Conservation (phyloP, 2,797 vertebrate species). For the Pangasius larnaudii region DNA sequence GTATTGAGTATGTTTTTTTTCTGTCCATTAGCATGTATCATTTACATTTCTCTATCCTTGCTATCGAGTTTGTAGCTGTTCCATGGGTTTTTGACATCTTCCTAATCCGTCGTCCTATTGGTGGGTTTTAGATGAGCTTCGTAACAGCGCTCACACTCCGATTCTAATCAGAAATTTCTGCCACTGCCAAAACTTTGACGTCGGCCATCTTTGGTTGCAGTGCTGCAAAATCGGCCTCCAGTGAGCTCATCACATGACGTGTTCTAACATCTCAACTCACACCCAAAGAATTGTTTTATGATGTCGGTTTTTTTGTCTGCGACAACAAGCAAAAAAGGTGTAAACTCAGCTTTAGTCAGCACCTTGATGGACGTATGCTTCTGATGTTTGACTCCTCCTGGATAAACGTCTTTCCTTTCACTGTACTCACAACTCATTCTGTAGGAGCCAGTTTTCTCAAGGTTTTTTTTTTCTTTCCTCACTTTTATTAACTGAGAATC, state of each 20-base stretch:
- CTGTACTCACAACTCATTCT: background rate
- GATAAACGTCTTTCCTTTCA: background rate
- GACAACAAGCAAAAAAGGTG: background rate
- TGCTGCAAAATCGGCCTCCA: background rate
- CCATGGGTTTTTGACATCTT: background rate
- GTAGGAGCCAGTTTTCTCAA: background rate
- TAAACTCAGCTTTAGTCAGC: background rate
- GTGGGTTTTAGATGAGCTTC: background rate
- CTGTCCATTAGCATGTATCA: background rate
- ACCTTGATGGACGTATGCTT: constrained; percentile 18
- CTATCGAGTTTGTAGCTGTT: background rate
- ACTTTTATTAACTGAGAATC: background rate
- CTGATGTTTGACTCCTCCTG: constrained; percentile 37
- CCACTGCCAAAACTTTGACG: background rate
- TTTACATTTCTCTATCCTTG: background rate
- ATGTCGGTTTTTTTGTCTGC: background rate
- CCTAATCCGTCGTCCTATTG: background rate
- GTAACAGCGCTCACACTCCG: background rate
- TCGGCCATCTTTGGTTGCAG: background rate
- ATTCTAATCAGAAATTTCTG: background rate
- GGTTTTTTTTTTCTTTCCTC: too few species aligned
- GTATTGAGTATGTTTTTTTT: background rate
- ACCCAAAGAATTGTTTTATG: background rate
- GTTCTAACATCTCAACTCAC: background rate
- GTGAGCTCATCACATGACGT: background rate